These are phyloP conservation scores for Phaonia tiefii DNA, from an alignment of 2,888 invertebrate species.

Conservation along the genomic window DNA sequence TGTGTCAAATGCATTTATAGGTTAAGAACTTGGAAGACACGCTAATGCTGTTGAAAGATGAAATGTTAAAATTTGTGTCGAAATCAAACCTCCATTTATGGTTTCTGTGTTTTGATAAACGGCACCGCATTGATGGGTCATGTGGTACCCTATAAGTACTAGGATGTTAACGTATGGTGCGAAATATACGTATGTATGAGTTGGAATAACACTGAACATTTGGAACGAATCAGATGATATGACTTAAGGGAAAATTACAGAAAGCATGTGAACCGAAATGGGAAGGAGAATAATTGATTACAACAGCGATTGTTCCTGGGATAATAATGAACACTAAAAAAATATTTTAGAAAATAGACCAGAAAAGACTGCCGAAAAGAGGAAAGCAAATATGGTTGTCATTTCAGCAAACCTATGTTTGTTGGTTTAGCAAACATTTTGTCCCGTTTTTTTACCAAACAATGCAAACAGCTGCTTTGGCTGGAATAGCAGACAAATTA, in stretches of 20 bases:
- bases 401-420: too few species aligned
- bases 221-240: background rate
- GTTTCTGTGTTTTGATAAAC: conserved; percentile 10
- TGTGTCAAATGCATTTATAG: conserved; percentile 50
- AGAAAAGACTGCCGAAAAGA: too few species aligned
- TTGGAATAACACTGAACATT: background rate
- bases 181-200: conserved; percentile 35
- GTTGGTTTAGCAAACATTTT: too few species aligned
- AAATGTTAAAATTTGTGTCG: conserved; percentile 10
- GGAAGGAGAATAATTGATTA: too few species aligned
- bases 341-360: too few species aligned
- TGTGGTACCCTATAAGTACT: background rate
- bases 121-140: conserved; percentile 7
- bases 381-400: too few species aligned
- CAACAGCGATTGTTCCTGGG: too few species aligned
- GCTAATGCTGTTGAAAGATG: background rate
- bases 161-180: conserved; percentile 22
- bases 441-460: too few species aligned
- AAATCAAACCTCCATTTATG: conserved; percentile 12
- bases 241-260: background rate
- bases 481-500: too few species aligned
- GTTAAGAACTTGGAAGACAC: conserved; percentile 20
- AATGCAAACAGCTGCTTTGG: too few species aligned
- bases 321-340: too few species aligned
- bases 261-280: too few species aligned